Conservation (phyloP, 2,888 invertebrate species). For the Caenorhabditis afra region DNA sequence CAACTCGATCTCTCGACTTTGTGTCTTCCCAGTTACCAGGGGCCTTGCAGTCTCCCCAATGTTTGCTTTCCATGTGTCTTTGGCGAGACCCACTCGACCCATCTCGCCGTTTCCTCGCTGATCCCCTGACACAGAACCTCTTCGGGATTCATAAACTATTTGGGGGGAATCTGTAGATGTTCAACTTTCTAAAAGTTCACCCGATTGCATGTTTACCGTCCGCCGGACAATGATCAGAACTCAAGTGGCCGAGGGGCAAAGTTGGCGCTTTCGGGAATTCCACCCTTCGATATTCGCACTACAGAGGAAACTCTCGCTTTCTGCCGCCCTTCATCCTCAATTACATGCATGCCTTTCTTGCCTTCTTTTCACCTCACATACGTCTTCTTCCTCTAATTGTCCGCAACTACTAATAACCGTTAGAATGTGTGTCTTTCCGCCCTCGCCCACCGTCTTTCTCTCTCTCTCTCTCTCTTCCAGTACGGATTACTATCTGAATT, state of each 20-base stretch:
- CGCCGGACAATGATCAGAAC: constrained; percentile 53
- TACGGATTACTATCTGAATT: constrained; percentile 20
- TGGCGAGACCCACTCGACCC: constrained; percentile 5
- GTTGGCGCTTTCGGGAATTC: constrained; percentile 22
- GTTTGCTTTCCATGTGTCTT: constrained; percentile 48
- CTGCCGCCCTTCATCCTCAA: constrained; percentile 15
- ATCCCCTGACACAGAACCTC: no score
- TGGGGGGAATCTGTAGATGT: no score
- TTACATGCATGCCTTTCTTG: constrained; percentile 31
- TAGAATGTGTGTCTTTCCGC: background rate
- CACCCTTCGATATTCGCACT: constrained; percentile 5
- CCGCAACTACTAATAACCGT: constrained; percentile 51
- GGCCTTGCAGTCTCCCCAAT: background rate
- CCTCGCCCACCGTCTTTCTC: background rate
- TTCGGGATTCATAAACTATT: no score
- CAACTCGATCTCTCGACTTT: constrained; percentile 47
- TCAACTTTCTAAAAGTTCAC: background rate
- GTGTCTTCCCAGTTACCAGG: constrained; percentile 22
- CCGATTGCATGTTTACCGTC: constrained; percentile 33
- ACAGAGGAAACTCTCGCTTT: constrained; percentile 28
- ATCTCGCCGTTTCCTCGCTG: background rate
- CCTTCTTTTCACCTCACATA: constrained; percentile 8
- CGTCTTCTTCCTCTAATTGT: constrained; percentile 17
- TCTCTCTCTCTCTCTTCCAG: background rate
- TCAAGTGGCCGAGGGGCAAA: constrained; percentile 40